Evolutionary conservation across 2,888 invertebrate genomes (phyloP).

Genomic region (Lacanobia oleracea): DNA sequence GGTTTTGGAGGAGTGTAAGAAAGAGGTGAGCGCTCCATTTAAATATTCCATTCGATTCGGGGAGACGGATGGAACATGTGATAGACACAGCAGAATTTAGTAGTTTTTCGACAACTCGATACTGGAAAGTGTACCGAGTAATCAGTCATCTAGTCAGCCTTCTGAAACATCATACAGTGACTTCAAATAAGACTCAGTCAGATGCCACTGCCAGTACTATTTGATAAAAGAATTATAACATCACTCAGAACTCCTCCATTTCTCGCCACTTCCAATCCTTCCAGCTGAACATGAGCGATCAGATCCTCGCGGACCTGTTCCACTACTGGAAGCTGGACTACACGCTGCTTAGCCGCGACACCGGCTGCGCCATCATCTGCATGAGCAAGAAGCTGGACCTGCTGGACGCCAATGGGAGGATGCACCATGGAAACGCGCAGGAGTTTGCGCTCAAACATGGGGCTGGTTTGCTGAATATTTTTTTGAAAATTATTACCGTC

Average conservation of each 20-base stretch:
- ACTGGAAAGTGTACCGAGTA: background rate
- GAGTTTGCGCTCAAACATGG: slow-evolving; percentile 77
- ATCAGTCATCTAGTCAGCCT: background rate
- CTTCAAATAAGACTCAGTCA: background rate
- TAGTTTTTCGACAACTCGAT: background rate
- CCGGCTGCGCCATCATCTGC: slow-evolving; percentile 79
- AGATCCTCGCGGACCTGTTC: slow-evolving; percentile 77
- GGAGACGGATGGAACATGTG: background rate
- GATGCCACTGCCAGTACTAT: background rate
- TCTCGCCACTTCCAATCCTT: slow-evolving; percentile 37
- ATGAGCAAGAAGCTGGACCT: slow-evolving; percentile 79
- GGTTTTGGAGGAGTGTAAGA: slow-evolving; percentile 78
- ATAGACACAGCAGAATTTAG: too few relatives aligned
- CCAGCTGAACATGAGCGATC: slow-evolving; percentile 76
- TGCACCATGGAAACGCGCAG: slow-evolving; percentile 77
- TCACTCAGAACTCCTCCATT: background rate
- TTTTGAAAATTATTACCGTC: too few relatives aligned
- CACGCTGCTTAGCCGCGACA: slow-evolving; percentile 73
- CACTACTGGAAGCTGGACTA: slow-evolving; percentile 83
- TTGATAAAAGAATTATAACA: background rate
- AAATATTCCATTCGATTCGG: background rate
- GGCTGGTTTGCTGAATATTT: slow-evolving; percentile 67
- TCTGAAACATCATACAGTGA: background rate
- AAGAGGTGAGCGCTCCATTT: slow-evolving; percentile 71
- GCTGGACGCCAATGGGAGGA: slow-evolving; percentile 70